phyloP scores from a whole-genome alignment of 2,113 vertebrate genomes.

The Catagonus wagneri region DNA sequence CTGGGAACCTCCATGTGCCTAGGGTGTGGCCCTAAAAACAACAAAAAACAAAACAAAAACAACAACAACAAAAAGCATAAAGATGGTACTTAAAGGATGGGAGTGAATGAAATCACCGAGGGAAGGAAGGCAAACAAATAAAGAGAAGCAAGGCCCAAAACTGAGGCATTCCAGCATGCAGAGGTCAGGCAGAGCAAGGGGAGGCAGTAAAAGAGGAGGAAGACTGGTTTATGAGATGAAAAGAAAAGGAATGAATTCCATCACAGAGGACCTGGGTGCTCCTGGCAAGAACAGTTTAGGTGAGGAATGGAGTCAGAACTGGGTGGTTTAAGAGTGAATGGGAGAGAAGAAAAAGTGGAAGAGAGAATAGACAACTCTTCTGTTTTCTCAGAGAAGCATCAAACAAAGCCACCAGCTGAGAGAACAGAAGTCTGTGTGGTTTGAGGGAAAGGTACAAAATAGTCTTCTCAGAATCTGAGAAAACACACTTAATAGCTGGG shows the following conservation, averaged over 20 bases:
- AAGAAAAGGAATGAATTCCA: not conserved
- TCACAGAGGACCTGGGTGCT: not conserved
- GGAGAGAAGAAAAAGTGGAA: not conserved
- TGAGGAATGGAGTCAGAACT: not conserved
- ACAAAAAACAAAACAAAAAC: no score
- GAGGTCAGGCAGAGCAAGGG: not conserved
- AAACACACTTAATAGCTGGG: not conserved
- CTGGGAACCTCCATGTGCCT: no score
- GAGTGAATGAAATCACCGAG: not conserved
- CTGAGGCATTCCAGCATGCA: not conserved
- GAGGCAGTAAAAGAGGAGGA: not conserved
- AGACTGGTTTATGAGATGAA: not conserved
- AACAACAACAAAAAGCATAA: not conserved
- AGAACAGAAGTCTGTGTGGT: not conserved
- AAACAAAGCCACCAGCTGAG: not conserved
- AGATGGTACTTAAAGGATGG: not conserved
- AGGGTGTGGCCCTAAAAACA: no score
- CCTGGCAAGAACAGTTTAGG: not conserved
- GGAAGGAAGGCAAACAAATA: not conserved
- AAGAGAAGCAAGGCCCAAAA: not conserved
- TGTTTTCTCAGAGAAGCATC: not conserved
- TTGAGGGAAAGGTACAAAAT: not conserved
- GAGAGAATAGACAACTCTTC: not conserved
- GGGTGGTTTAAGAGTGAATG: not conserved
- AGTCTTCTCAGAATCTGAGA: constrained; percentile 24